Evolutionary conservation across 2,113 vertebrate species (phyloP).

Genomic region (Antechinus stuartii): DNA sequence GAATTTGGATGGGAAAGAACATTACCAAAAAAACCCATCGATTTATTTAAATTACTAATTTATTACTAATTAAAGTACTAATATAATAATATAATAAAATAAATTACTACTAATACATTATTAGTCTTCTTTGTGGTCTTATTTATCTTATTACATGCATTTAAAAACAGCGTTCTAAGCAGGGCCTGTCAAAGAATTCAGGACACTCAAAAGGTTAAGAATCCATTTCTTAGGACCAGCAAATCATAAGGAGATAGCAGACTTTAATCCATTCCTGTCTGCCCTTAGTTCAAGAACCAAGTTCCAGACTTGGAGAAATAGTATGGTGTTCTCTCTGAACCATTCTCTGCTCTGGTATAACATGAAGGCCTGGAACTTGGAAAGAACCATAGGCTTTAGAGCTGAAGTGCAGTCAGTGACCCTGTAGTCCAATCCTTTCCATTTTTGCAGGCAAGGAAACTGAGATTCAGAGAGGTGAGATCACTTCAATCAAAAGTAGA

Average conservation of each 20-base stretch:
- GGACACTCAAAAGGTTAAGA: background rate
- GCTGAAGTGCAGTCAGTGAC: no score
- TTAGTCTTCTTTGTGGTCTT: background rate
- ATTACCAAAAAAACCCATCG: background rate
- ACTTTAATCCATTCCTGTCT: background rate
- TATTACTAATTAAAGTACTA: no score
- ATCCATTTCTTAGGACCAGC: background rate
- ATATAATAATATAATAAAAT: no score
- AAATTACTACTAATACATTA: background rate
- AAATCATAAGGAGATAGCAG: constrained; percentile 7
- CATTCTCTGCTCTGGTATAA: background rate
- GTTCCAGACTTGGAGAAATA: background rate
- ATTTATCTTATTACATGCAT: background rate
- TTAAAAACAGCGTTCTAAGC: background rate
- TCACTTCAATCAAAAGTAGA: background rate
- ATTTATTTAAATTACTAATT: background rate
- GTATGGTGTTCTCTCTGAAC: background rate
- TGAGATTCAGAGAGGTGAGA: background rate
- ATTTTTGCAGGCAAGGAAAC: background rate
- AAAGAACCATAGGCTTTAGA: background rate
- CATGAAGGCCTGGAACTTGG: background rate
- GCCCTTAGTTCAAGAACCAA: background rate
- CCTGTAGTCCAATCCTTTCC: background rate
- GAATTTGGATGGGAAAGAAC: background rate
- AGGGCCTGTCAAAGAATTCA: background rate